phyloP scores from a whole-genome alignment of 92 coral and sea anemone genomes.

The Nematostella vectensis region DNA sequence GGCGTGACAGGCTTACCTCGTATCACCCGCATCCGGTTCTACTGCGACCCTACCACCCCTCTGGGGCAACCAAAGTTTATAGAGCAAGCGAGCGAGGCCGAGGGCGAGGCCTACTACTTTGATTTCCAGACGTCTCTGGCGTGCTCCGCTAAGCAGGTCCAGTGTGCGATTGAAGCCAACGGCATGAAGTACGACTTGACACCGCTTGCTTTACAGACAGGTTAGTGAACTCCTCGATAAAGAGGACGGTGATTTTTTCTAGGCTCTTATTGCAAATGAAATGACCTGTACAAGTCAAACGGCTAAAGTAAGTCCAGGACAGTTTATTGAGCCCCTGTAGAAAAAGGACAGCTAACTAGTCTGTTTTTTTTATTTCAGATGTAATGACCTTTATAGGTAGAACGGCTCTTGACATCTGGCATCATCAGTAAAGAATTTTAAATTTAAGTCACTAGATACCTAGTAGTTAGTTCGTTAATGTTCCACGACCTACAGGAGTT shows the following conservation, averaged over 20 bases:
- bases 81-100: conserved; percentile 32
- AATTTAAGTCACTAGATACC: too few species aligned
- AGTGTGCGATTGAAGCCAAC: conserved; percentile 45
- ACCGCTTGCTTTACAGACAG: conserved; percentile 52
- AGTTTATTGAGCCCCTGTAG: too few species aligned
- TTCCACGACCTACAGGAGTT: too few species aligned
- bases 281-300: background rate
- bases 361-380: too few species aligned
- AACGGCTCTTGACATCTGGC: too few species aligned
- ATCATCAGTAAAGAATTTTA: too few species aligned
- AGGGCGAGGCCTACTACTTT: conserved; percentile 54
- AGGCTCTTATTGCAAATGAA: too few species aligned
- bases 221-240: too few species aligned
- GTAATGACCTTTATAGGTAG: too few species aligned
- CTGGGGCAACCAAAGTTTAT: conserved; percentile 54
- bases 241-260: background rate
- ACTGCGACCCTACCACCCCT: conserved; percentile 55
- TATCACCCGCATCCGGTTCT: conserved; percentile 59
- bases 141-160: conserved; percentile 66
- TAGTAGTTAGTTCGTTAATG: too few species aligned
- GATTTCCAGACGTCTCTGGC: conserved; percentile 76
- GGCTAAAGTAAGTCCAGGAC: too few species aligned
- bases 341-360: too few species aligned
- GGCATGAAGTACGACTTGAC: conserved; percentile 49
- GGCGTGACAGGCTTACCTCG: conserved; percentile 43